Evolutionary conservation across 2,888 invertebrate genomes (phyloP), one percentile per base, ranked within the genome.

Genomic region (Clitarchus hookeri): DNA sequence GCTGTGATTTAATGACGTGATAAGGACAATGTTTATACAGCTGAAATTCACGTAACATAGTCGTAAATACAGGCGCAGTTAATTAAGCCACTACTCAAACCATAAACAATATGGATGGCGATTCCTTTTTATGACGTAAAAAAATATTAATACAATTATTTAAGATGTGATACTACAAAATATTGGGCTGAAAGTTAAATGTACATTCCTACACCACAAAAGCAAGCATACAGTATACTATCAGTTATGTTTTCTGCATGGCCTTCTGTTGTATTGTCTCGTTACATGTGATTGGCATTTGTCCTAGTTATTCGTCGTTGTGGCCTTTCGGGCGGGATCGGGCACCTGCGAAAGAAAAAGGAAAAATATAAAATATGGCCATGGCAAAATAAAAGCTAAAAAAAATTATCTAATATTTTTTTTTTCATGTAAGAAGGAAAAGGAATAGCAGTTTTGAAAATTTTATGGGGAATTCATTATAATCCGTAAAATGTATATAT

Each of bases 271-370:
- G 65, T n/a, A 65, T 16, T n/a, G 65, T 16, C n/a, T n/a, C 65
- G 65, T n/a, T 65, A n/a, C n/a, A 65, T 16, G 48, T 65, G 19
- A 53, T 65, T 65, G 65, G 13, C 65, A 16, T 65, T 65, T 65
- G 11, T n/a, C 65, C 16, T 65, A 65, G 65, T 23, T 65, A 65
- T n/a, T 65, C 65, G 16, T 65, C 82, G 44, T 26, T 16, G 82
- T 44, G 82, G 82, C 82, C 82, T 27, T 82, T 82, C 44, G 82
- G 82, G 4, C 36, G 82, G 36, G 36, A 6, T 82, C 44, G 82
- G 82, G 82, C 82, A 82, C 82, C 82, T 82, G 82, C 82, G 82
- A 82, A 82, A 82, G 36, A 82, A 82, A 82, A 82, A 44, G 27
- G 44, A 82, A 44, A 44, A 82, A 82, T 27, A 82, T 82, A 82